Percentiles rank a stretch among this genome's conserved stretches.
Evolutionary conservation across 2,888 invertebrate species (phyloP).

Genomic region (Oxystoma pomonae): DNA sequence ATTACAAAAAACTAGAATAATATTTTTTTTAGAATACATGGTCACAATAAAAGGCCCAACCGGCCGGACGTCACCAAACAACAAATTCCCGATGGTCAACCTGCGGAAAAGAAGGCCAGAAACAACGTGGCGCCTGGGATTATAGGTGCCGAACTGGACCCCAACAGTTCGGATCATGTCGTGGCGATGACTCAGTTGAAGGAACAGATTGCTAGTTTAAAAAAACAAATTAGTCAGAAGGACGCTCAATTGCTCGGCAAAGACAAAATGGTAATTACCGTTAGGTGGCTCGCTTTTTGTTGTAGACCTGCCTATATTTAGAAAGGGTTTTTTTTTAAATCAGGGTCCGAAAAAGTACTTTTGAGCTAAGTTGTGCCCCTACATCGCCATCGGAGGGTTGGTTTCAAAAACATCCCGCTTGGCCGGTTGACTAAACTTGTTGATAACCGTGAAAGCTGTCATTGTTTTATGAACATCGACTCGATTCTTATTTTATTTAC

Average conservation of each 20-base stretch:
- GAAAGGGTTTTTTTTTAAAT: too few species aligned
- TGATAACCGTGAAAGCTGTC: too few species aligned
- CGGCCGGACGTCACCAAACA: constrained; percentile 61
- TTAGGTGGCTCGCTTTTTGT: neutral
- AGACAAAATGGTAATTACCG: constrained; percentile 77
- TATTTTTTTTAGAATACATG: constrained; percentile 55
- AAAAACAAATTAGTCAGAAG: constrained; percentile 81
- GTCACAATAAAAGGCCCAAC: constrained; percentile 69
- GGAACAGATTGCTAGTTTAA: constrained; percentile 87
- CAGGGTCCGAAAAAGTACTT: too few species aligned
- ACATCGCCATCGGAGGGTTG: too few species aligned
- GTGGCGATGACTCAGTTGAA: constrained; percentile 93
- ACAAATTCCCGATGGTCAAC: constrained; percentile 47
- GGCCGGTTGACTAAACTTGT: too few species aligned
- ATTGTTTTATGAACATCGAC: too few species aligned
- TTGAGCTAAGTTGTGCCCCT: too few species aligned
- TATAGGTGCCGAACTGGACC: constrained; percentile 60
- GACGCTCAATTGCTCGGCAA: constrained; percentile 82
- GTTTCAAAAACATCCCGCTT: too few species aligned
- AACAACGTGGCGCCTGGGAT: constrained; percentile 44
- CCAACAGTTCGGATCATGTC: constrained; percentile 87
- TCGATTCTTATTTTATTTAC: too few species aligned
- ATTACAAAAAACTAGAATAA: too few species aligned
- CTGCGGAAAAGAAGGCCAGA: constrained; percentile 50
- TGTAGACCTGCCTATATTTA: too few species aligned